Evolutionary conservation across 2,797 vertebrate species (phyloP), one percentile per base, ranked within the genome.

Genomic region (Eulemur albifrons): DNA sequence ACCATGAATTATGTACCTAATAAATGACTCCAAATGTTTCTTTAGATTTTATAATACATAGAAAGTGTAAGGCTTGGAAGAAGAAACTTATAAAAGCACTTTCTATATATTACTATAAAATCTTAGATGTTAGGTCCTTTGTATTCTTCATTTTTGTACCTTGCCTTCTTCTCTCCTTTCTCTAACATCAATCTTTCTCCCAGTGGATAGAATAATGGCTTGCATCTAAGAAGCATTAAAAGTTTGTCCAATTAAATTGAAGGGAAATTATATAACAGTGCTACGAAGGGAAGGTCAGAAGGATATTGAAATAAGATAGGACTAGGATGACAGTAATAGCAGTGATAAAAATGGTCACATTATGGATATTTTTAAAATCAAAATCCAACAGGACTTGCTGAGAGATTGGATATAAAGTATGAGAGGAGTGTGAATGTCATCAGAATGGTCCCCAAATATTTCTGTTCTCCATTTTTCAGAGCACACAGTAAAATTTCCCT

Each of bases 141-240:
- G 48, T 79, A 69, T 10, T 80, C 35, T 73, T 93, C 15, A 69
- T 54, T 72, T 95, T 81, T 73, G 23, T 48, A 52, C 4, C 40
- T 91, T 80, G 23, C 7, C 10, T 80, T 75, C 79, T 75, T 67
- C 27, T 90, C 14, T 92, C 50, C 43, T 94, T 95, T 92, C 40
- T 82, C 57, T 86, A 89, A 86, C 11, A 88, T 75, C 63, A 91
- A 0, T 48, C 7, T 94, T 92, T 84, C 38, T 91, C 32, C 30
- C 14, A 82, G 25, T 76, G 43, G 18, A 50, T 82, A 65, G 2
- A 77, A 3, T 75, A 94, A 92, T 38, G 20, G 2, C 27, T 91
- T 90, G n/a, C 7, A 59, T 81, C 72, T 63, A 75, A 96, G 38
- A 95, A 95, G 43, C 18, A 88, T 48, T 96, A 38, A 81, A 93